Evolutionary conservation across 2,888 invertebrate genomes (phyloP).

Genomic region (Sphaerophoria taeniata): DNA sequence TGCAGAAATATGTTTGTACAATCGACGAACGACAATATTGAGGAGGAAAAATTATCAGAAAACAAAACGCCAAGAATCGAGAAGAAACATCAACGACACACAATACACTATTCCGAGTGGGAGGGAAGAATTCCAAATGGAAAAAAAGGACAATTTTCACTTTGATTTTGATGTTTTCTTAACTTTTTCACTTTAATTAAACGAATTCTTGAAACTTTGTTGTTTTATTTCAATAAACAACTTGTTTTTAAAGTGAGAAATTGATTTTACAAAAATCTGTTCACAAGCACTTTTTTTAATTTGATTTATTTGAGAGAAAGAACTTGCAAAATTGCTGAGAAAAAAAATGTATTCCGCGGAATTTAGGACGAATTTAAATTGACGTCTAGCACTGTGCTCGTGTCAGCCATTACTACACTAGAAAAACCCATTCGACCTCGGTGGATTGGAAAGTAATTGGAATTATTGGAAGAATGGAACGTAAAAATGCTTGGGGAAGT

Average conservation of each 20-base stretch:
- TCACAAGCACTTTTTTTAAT: slow-evolving; percentile 38
- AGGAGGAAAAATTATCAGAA: slow-evolving; percentile 6
- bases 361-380: slow-evolving; percentile 45
- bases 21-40: slow-evolving; percentile 60
- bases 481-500: background rate
- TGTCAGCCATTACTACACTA: slow-evolving; percentile 71
- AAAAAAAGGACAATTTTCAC: slow-evolving; percentile 45
- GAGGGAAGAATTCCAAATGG: slow-evolving; percentile 20
- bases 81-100: slow-evolving; percentile 5
- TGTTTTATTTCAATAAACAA: slow-evolving; percentile 10
- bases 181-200: slow-evolving; percentile 8
- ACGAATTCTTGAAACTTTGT: background rate
- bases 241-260: background rate
- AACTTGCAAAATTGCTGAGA: slow-evolving; percentile 31
- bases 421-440: slow-evolving; percentile 74
- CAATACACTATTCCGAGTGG: background rate
- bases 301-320: slow-evolving; percentile 13
- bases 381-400: slow-evolving; percentile 63
- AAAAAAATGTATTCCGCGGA: slow-evolving; percentile 56
- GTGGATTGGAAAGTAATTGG: slow-evolving; percentile 63
- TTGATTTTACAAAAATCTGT: background rate
- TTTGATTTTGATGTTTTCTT: slow-evolving; percentile 45
- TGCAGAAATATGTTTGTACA: slow-evolving; percentile 39
- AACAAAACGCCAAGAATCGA: slow-evolving; percentile 25
- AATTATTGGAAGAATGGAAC: slow-evolving; percentile 33